Conservation (phyloP, 2,888 invertebrate genomes). For the Agelastica alni region DNA sequence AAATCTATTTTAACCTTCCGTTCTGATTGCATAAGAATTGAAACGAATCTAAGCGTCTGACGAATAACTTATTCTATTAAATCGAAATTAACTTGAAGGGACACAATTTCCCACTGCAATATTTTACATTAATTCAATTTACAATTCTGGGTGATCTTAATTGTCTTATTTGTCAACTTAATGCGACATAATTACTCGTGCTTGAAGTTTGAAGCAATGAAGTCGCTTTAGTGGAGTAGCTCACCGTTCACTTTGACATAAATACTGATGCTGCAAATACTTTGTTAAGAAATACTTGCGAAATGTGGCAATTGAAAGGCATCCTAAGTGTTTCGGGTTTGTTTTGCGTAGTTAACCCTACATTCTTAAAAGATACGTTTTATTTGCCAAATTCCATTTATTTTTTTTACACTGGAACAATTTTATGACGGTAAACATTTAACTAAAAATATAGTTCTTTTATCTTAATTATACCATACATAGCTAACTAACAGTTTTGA, state of each 20-base stretch:
- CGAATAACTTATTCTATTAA: conserved; percentile 30
- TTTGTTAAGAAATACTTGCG: not conserved
- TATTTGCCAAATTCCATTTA: too few species aligned
- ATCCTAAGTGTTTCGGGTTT: too few species aligned
- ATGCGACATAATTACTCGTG: conserved; percentile 38
- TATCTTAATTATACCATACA: too few species aligned
- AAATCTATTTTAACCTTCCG: not conserved
- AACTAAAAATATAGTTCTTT: too few species aligned
- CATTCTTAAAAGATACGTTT: too few species aligned
- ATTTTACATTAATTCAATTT: conserved; percentile 40
- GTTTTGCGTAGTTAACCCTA: too few species aligned
- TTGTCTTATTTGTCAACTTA: conserved; percentile 41
- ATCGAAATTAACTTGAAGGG: conserved; percentile 26
- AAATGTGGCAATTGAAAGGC: too few species aligned
- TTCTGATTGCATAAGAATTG: conserved; percentile 10
- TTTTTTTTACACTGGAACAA: too few species aligned
- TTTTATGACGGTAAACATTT: too few species aligned
- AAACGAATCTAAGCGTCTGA: conserved; percentile 12
- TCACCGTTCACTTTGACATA: conserved; percentile 14
- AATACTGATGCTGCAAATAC: conserved; percentile 4
- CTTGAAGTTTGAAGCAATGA: conserved; percentile 31
- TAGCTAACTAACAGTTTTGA: too few species aligned
- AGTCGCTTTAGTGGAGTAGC: conserved; percentile 33
- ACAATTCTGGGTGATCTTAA: conserved; percentile 38
- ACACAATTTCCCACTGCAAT: conserved; percentile 35